Evolutionary conservation across 2,113 vertebrate species (phyloP), one percentile per base, ranked within the genome.

Genomic region (Oreocharis arfaki): DNA sequence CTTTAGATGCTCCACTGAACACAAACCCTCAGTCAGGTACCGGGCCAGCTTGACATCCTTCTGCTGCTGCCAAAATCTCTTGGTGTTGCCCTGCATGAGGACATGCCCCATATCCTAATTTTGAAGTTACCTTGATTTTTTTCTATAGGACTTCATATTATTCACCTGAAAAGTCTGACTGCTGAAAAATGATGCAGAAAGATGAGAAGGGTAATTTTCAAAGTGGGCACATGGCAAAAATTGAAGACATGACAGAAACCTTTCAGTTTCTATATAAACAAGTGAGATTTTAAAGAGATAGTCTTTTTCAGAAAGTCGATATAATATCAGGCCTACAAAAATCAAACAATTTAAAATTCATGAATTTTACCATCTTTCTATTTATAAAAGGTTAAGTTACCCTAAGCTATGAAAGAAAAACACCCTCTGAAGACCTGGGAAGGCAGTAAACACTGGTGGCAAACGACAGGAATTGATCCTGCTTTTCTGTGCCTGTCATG

Each of bases 381-480:
- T 98, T 98, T 98, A 97, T 96, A 98, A 98, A 98, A 98, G 98
- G 98, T 98, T 98, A 98, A 98, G 77, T 98, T 98, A 98, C 98
- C 97, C 94, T 98, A 98, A 98, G 98, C 97, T 95, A 98, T 92
- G 93, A 95, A 97, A 97, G 96, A 97, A 97, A 98, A 98, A 95
- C 96, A 96, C 95, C 96, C 97, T 98, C 97, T 98, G 96, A 98
- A 98, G 97, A 96, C 96, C 95, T 79, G 57, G 97, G 71, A 97
- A 98, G 95, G 97, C 97, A 98, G 98, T 98, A 98, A 98, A 98
- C 98, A 98, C 83, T 98, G 97, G 98, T 98, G 98, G 97, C 98
- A 98, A 98, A 96, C 96, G 98, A 98, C 98, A 98, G 97, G 97
- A 98, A 98, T 98, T 98, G 98, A 98, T 98, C 98, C 96, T 97